Base-by-base conservation (phyloP, 2,888 invertebrate genomes). In the Chloroclystis v-ata region DNA sequence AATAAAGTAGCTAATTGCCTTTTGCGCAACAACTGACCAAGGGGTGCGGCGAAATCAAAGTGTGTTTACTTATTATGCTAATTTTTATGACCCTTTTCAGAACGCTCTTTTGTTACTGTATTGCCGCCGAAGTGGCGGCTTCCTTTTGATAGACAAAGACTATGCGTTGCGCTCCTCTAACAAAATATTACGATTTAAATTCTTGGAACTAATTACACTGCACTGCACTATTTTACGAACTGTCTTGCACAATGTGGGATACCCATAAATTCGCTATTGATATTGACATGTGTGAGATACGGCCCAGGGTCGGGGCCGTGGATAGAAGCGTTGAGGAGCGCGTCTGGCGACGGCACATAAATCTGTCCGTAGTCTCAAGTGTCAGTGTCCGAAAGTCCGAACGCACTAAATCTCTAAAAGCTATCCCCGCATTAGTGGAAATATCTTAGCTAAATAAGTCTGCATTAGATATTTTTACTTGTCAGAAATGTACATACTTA, bases 291-390 rank as follows among this genome's bases (percentile, higher is more conserved):
- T 53, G 52, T 52, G 42, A 49, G 44, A 54, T 47, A 46, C 37
- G 44, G 47, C 30, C 29, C n/a, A 14, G 14, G 40, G 44, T 43
- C 46, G 43, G 51, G 54, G 44, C 46, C 45, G 49, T 29, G 52
- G 54, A 61, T 59, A 61, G 53, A 47, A 57, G 52, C 40, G 50
- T 54, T 54, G 51, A 63, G 58, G 56, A 60, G 60, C 59, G 60
- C 57, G 68, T 68, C 70, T 68, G 67, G 66, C 59, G 52, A 51
- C 60, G 58, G 56, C 60, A 60, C 63, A 75, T 77, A 76, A 81
- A 80, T 82, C 72, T 68, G 60, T 56, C 63, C 51, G 52, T 51
- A 52, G 57, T 58, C 59, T 67, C 51, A 53, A 67, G 61, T 68
- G 70, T 71, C 69, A 67, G 61, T 65, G 63, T 60, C 65, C 60